Evolutionary conservation across 2,797 vertebrate genomes (phyloP).

Genomic region (Tapirus indicus): DNA sequence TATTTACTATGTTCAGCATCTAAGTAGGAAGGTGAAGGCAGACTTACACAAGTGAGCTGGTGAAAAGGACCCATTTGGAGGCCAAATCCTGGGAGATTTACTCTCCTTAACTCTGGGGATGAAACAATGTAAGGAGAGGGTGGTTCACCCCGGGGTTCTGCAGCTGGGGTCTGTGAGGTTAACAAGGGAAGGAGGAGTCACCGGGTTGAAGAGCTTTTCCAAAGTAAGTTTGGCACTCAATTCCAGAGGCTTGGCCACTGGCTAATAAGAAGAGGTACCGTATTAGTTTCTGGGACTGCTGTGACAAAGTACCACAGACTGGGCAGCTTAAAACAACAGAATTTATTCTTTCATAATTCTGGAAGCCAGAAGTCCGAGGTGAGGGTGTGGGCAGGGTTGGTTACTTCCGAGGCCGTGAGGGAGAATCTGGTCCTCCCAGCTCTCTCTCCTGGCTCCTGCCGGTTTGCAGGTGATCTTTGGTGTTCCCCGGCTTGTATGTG

Average conservation of each 20-base stretch:
- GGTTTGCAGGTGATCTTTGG: background rate
- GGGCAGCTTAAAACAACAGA: background rate
- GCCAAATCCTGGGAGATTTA: background rate
- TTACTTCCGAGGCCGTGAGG: background rate
- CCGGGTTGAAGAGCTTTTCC: background rate
- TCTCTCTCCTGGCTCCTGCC: fast-evolving
- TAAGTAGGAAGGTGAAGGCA: background rate
- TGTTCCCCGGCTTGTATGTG: fast-evolving
- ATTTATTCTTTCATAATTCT: fast-evolving
- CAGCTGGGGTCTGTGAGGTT: no score
- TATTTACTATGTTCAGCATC: background rate
- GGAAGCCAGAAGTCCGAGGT: fast-evolving
- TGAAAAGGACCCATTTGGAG: background rate
- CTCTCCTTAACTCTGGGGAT: background rate
- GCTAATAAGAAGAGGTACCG: fast-evolving
- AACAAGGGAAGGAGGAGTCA: background rate
- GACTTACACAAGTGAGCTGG: background rate
- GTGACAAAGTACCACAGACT: fast-evolving
- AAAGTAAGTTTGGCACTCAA: background rate
- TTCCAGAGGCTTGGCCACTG: background rate
- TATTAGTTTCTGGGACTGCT: background rate
- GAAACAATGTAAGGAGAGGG: background rate
- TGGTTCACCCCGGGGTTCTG: fast-evolving
- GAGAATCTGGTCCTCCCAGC: fast-evolving
- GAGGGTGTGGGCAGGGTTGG: fast-evolving